phyloP scores from a whole-genome alignment of 2,888 invertebrate species.

The Callimorpha dominula region DNA sequence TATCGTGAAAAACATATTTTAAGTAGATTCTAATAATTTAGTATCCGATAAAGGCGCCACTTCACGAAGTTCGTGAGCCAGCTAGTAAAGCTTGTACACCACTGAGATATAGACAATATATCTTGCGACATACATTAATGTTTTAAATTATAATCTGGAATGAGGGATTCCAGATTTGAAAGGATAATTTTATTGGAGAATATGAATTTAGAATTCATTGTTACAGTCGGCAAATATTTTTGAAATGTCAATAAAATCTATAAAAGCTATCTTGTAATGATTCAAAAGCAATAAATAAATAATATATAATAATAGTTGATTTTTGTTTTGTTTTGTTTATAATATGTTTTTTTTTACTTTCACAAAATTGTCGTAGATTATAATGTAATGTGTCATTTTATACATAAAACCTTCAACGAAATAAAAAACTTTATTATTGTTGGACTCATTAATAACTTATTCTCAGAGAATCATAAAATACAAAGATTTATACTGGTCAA shows the following conservation, averaged over 20 bases:
- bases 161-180: neutral
- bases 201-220: neutral
- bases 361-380: neutral
- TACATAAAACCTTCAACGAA: neutral
- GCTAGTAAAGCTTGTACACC: constrained; percentile 4
- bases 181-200: neutral
- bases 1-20: constrained; percentile 58
- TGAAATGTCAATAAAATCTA: neutral
- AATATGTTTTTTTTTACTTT: too few species aligned
- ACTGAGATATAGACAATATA: constrained; percentile 4
- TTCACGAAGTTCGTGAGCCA: constrained; percentile 39
- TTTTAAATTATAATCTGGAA: neutral
- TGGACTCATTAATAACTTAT: constrained; percentile 29
- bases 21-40: constrained; percentile 61
- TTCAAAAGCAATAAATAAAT: too few species aligned
- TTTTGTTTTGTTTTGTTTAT: too few species aligned
- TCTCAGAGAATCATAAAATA: constrained; percentile 24
- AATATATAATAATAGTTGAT: neutral
- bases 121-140: neutral
- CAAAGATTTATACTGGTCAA: constrained; percentile 19
- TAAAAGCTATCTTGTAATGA: too few species aligned
- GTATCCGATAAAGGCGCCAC: constrained; percentile 59
- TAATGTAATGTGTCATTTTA: constrained; percentile 6
- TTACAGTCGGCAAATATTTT: neutral
- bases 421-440: constrained; percentile 19